Conservation (phyloP, 2,113 vertebrate genomes). For the Pseudopodoces humilis region DNA sequence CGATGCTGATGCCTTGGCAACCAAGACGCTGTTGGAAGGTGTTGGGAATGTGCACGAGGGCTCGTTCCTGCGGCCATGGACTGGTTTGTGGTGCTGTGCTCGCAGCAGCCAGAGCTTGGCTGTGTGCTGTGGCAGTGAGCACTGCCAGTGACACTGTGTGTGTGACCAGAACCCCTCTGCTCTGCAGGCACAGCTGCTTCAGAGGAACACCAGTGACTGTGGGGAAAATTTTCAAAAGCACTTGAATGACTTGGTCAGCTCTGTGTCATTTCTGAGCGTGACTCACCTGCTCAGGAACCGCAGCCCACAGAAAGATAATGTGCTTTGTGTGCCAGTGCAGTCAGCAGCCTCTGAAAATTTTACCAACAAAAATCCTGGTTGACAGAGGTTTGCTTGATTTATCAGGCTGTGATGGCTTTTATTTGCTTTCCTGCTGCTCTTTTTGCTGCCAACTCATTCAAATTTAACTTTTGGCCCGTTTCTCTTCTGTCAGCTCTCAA, state of each 20-base stretch:
- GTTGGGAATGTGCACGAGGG: background rate
- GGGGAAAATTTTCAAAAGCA: background rate
- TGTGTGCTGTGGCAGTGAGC: background rate
- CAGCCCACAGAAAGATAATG: background rate
- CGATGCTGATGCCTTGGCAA: background rate
- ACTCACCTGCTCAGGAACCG: background rate
- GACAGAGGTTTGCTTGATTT: background rate
- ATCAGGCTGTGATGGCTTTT: background rate
- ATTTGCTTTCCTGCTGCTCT: background rate
- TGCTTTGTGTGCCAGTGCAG: background rate
- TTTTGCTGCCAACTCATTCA: background rate
- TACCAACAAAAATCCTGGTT: background rate
- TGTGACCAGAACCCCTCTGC: background rate
- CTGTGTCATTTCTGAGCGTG: background rate
- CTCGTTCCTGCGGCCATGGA: background rate
- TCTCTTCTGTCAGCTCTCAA: background rate
- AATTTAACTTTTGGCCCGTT: background rate
- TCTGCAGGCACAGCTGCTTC: background rate
- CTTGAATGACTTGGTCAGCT: background rate
- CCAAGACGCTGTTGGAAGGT: background rate
- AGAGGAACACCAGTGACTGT: background rate
- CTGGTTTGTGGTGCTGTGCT: background rate
- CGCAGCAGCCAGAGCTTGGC: background rate
- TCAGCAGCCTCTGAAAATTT: background rate
- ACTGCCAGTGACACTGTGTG: rapidly evolving